Base-by-base conservation (phyloP, 1,140 invertebrate species). In the Rhagoletis pomonella region DNA sequence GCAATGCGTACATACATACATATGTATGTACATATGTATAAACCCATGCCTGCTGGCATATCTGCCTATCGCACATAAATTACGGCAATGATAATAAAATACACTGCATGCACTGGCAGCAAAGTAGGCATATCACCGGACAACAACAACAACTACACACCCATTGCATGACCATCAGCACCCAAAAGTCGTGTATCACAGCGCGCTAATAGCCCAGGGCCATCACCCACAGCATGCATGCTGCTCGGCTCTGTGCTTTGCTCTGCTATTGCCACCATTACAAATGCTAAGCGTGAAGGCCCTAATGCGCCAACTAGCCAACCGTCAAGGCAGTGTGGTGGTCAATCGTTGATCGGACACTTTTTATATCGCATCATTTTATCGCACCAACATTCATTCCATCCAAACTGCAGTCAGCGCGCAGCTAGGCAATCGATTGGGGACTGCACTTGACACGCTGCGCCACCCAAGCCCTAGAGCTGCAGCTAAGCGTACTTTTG, bases 21-120 rank as follows among this genome's bases (percentile, higher is more conserved):
- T 12, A 17, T n/a, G n/a, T 4, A 14, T 14, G 73, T 81, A 81
- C 73, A 47, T 47, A 17, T 55, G 55, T 42, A 17, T 29, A 81
- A 81, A 19, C 17, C 14, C 10, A 7, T 39, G n/a, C 9, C 2
- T 4, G 44, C 64, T 2, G 10, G 44, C 69, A 14, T 73, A 44
- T 73, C 65, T 87, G 29, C 14, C 17, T n/a, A 29, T 3, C 7
- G 73, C 50, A 81, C 12, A 81, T 81, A 81, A 81, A 81, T 81
- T 81, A 81, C 73, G 62, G 65, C 85, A 84, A 85, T 69, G 62
- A 92, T 91, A 92, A 92, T 92, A 92, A 92, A 92, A 90, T 86
- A 90, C 91, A 90, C 91, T 90, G 89, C 91, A 89, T 90, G 91
- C 90, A 91, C 90, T 90, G 90, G 90, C 91, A 87, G 90, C 90